A percentile compares a stretch with the other conserved stretches of the same genome.
phyloP scores from a whole-genome alignment of 2,797 vertebrate species.

The Glossophaga mutica region DNA sequence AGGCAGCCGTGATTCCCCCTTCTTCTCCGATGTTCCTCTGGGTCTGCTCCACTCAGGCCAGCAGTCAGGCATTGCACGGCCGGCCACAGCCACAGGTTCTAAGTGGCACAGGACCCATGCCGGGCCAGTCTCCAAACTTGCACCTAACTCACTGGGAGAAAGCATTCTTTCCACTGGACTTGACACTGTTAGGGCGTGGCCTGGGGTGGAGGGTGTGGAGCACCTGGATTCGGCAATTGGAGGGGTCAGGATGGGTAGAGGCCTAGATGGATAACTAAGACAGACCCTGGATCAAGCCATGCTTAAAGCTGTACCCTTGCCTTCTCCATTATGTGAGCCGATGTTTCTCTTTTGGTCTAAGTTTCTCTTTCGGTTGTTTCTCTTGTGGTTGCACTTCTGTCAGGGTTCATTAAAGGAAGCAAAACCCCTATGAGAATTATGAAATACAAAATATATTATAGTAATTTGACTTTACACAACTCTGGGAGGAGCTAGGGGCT shows the following conservation, averaged over 20 bases:
- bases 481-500: not conserved
- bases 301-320: not conserved
- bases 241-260: not conserved
- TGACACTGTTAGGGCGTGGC: no score
- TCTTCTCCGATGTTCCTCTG: not conserved
- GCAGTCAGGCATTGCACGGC: not conserved
- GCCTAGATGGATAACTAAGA: not conserved
- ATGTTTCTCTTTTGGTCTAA: not conserved
- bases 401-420: not conserved
- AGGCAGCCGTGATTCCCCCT: not conserved
- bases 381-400: not conserved
- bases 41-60: not conserved
- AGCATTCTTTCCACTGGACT: no score
- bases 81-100: no score
- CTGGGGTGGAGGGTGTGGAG: not conserved
- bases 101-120: not conserved
- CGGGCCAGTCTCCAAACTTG: not conserved
- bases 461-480: not conserved
- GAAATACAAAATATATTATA: not conserved
- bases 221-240: rapidly evolving
- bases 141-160: not conserved
- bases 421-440: not conserved
- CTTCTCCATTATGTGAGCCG: not conserved
- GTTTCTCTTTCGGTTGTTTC: no score
- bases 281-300: not conserved